A percentile compares a stretch with the other conserved stretches of the same genome.
These are phyloP conservation scores for Mya arenaria DNA, from an alignment of 1,140 invertebrate species.

Conservation along the genomic window DNA sequence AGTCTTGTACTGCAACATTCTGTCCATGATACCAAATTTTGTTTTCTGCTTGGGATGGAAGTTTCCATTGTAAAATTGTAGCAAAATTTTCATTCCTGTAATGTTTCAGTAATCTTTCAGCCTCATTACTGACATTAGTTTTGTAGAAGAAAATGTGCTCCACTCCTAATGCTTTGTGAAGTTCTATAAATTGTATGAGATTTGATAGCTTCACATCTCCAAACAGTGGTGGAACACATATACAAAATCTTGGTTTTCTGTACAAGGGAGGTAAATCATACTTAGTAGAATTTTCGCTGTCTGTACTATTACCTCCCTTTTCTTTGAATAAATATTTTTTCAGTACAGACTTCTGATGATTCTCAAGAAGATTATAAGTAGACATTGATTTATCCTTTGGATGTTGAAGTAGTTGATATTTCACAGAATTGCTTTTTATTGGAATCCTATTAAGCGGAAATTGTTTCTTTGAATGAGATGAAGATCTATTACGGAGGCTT, in stretches of 20 bases:
- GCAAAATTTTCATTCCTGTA: slow-evolving; percentile 67
- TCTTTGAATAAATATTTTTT: too few relatives aligned
- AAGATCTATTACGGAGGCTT: too few relatives aligned
- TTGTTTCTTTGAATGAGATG: too few relatives aligned
- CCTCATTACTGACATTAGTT: slow-evolving; percentile 64
- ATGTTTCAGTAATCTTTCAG: slow-evolving; percentile 65
- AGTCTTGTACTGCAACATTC: slow-evolving; percentile 77
- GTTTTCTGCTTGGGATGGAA: slow-evolving; percentile 65
- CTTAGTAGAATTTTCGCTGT: too few relatives aligned
- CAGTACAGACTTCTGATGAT: too few relatives aligned
- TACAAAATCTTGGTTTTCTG: slow-evolving; percentile 83
- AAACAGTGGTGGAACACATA: slow-evolving; percentile 80
- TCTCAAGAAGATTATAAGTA: too few relatives aligned
- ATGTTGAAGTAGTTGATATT: too few relatives aligned
- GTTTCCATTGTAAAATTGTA: slow-evolving; percentile 66
- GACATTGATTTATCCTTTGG: too few relatives aligned
- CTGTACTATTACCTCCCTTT: too few relatives aligned
- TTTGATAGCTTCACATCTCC: slow-evolving; percentile 70
- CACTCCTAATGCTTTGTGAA: slow-evolving; percentile 74
- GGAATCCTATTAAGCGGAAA: too few relatives aligned
- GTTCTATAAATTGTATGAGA: slow-evolving; percentile 78
- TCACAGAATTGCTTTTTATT: too few relatives aligned
- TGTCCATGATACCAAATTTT: slow-evolving; percentile 80
- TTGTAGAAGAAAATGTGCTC: slow-evolving; percentile 75
- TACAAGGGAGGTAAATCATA: not conserved